Evolutionary conservation across 2,797 vertebrate species (phyloP), one percentile per base, ranked within the genome.

Genomic region (Brachymystax lenok): DNA sequence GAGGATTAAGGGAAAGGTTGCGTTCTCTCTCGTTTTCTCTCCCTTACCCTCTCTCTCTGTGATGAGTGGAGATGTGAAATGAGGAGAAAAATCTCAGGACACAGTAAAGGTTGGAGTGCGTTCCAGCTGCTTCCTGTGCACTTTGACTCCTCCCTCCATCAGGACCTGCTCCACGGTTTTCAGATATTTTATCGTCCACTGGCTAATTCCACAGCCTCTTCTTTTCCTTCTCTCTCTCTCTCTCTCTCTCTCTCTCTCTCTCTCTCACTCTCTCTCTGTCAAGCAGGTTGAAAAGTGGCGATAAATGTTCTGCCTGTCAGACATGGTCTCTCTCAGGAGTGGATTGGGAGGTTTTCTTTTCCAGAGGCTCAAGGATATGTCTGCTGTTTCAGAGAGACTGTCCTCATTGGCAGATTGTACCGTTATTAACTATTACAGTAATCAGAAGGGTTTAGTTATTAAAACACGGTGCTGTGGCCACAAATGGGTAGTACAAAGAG

Each of bases 1-100:
- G 77, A 83, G 81, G 80, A 77, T 59, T 28, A 40, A 21, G 64
- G 24, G n/a, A 77, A 84, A 84, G 76, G 76, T 79, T 78, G 79
- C 66, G 30, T 19, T 46, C 72, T 35, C 54, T 59, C 79, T 71
- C 51, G 46, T 33, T 12, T 21, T 35, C 46, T 69, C 24, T 69
- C 16, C 24, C 33, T 50, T 52, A 40, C 52, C 19, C 19, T 50
- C 33, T 50, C 67, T 59, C 52, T 28, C 19, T 50, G 40, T 46
- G 14, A 8, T 21, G 17, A n/a, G 30, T 35, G 30, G 33, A 21
- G 24, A 64, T 10, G 17, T 66, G 24, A 30, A 28, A 28, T 30
- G 13, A 1, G 27, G 21, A 27, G 63, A 66, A 30, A 66, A 12
- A 66, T 66, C 28, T 27, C 63, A 66, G 63, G 63, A 13, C n/a